Evolutionary conservation across 2,888 invertebrate species (phyloP).

Genomic region (Ametastegia equiseti): DNA sequence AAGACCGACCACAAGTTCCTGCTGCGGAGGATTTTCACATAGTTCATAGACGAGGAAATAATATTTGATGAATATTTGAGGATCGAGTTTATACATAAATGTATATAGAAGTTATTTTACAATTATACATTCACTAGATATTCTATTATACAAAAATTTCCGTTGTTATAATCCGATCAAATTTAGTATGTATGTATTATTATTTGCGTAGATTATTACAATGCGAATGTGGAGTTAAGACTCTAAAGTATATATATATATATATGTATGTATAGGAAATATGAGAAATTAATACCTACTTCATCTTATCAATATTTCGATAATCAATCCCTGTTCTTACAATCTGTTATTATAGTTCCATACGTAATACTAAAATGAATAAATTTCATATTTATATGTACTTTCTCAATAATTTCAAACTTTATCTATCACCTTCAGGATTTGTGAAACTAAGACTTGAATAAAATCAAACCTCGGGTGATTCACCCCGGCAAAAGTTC

Average conservation of each 20-base stretch:
- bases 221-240: neutral
- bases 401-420: neutral
- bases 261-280: neutral
- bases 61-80: slow-evolving; percentile 17
- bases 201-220: slow-evolving; percentile 15
- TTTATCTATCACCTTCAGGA: neutral
- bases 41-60: slow-evolving; percentile 55
- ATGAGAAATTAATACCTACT: slow-evolving; percentile 6
- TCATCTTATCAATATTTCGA: slow-evolving; percentile 17
- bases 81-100: slow-evolving; percentile 52
- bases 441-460: slow-evolving; percentile 3
- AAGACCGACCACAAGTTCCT: slow-evolving; percentile 70
- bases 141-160: neutral
- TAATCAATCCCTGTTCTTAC: no score
- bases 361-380: neutral
- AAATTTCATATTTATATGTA: slow-evolving; percentile 35
- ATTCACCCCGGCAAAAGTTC: neutral
- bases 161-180: slow-evolving; percentile 32
- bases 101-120: slow-evolving; percentile 50
- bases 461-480: neutral
- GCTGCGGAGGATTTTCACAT: slow-evolving; percentile 69
- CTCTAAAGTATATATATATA: neutral
- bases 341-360: slow-evolving; percentile 4
- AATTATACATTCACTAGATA: neutral
- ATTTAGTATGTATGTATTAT: slow-evolving; percentile 16